These are phyloP conservation scores for Cataglyphis hispanica DNA, from an alignment of 1,140 invertebrate genomes.

Conservation along the genomic window DNA sequence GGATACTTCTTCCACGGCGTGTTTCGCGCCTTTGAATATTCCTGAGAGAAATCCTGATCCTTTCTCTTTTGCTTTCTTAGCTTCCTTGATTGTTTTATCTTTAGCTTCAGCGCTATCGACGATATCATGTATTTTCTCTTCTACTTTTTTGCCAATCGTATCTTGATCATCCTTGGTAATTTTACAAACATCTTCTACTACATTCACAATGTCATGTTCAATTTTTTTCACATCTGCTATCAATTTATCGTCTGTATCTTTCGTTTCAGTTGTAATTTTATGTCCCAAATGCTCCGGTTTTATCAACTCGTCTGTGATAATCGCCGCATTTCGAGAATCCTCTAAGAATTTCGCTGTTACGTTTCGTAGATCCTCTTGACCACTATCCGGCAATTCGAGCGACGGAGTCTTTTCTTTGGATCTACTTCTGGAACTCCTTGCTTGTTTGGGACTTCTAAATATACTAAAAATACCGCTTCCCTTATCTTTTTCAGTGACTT, in stretches of 20 bases:
- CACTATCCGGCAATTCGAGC: slow-evolving; percentile 73
- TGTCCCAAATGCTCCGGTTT: neutral
- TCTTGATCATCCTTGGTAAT: slow-evolving; percentile 49
- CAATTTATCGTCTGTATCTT: slow-evolving; percentile 17
- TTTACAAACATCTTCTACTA: slow-evolving; percentile 18
- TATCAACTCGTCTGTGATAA: slow-evolving; percentile 59
- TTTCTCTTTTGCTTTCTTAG: slow-evolving; percentile 77
- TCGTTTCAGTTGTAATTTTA: slow-evolving; percentile 17
- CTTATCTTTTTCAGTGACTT: slow-evolving; percentile 73
- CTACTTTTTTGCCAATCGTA: neutral
- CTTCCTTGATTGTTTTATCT: slow-evolving; percentile 65
- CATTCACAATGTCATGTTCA: neutral
- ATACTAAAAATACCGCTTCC: slow-evolving; percentile 77
- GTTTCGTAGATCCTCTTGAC: slow-evolving; percentile 73
- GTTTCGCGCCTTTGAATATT: slow-evolving; percentile 77
- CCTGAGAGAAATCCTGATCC: slow-evolving; percentile 74
- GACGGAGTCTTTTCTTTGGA: slow-evolving; percentile 76
- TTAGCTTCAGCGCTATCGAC: slow-evolving; percentile 28
- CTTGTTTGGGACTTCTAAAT: slow-evolving; percentile 81
- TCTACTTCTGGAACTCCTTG: slow-evolving; percentile 74
- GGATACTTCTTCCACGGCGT: slow-evolving; percentile 79
- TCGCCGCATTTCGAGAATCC: slow-evolving; percentile 75
- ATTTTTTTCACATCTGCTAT: neutral
- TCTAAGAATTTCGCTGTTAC: slow-evolving; percentile 77
- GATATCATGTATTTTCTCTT: slow-evolving; percentile 38